phyloP scores from a whole-genome alignment of 2,797 vertebrate species.

The Eurystomus glaucurus region DNA sequence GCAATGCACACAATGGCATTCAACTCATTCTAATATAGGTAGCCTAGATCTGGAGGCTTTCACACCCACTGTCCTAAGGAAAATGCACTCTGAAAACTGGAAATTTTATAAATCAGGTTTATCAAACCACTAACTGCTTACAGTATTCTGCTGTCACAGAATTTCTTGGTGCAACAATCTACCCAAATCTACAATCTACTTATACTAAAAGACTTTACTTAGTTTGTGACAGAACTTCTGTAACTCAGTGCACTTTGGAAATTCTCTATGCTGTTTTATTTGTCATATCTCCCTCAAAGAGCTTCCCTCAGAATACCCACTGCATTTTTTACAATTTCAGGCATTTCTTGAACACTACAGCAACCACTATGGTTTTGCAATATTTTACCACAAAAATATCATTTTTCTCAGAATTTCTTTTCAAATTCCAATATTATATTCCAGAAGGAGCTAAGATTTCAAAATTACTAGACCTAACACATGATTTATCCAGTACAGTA shows the following conservation, averaged over 20 bases:
- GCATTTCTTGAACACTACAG: neutral
- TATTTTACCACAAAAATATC: neutral
- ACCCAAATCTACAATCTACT: neutral
- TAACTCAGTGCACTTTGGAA: neutral
- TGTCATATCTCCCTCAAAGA: neutral
- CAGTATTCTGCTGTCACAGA: neutral
- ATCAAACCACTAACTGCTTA: neutral
- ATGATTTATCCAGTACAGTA: neutral
- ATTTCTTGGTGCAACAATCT: neutral
- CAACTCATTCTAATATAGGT: neutral
- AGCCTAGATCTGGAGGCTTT: neutral
- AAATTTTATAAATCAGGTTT: neutral
- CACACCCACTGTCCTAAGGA: neutral
- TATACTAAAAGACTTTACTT: fast-evolving
- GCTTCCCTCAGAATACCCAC: neutral
- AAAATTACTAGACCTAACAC: neutral
- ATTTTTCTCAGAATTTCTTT: neutral
- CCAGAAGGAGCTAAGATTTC: neutral
- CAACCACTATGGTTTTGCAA: neutral
- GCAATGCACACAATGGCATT: neutral
- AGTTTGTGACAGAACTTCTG: neutral
- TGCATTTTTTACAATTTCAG: neutral
- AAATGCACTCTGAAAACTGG: neutral
- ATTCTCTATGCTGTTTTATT: neutral
- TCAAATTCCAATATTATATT: neutral